Evolutionary conservation across 2,888 invertebrate species (phyloP).

Genomic region (Mallateleia sp.): DNA sequence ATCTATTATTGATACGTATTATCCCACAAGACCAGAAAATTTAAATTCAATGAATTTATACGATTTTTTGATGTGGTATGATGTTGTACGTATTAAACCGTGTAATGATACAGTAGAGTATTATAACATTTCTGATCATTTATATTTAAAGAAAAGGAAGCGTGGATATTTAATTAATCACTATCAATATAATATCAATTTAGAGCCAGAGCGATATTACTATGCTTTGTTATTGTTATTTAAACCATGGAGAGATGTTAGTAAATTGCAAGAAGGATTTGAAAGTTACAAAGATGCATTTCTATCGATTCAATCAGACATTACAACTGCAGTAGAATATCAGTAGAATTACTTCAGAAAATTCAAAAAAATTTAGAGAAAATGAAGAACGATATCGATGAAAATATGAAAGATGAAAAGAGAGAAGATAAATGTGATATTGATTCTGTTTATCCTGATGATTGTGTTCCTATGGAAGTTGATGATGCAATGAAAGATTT

Average conservation of each 20-base stretch:
- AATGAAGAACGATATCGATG: constrained; percentile 10
- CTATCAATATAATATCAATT: constrained; percentile 56
- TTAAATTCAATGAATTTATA: constrained; percentile 71
- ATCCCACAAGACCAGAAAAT: constrained; percentile 77
- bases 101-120: neutral
- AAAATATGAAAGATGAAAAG: constrained; percentile 30
- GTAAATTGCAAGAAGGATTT: constrained; percentile 74
- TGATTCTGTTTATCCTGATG: neutral
- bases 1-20: constrained; percentile 67
- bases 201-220: constrained; percentile 63
- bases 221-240: constrained; percentile 50
- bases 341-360: constrained; percentile 4
- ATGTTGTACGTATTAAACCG: constrained; percentile 54
- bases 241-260: constrained; percentile 73
- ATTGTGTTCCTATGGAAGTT: constrained; percentile 56
- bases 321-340: neutral
- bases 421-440: neutral
- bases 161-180: constrained; percentile 57
- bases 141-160: constrained; percentile 73
- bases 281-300: constrained; percentile 80
- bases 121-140: constrained; percentile 1
- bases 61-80: constrained; percentile 71
- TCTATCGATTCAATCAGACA: neutral
- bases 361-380: neutral
- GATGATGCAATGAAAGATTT: neutral